Conservation (phyloP, 2,797 vertebrate species). For the Aphelocoma californica region DNA sequence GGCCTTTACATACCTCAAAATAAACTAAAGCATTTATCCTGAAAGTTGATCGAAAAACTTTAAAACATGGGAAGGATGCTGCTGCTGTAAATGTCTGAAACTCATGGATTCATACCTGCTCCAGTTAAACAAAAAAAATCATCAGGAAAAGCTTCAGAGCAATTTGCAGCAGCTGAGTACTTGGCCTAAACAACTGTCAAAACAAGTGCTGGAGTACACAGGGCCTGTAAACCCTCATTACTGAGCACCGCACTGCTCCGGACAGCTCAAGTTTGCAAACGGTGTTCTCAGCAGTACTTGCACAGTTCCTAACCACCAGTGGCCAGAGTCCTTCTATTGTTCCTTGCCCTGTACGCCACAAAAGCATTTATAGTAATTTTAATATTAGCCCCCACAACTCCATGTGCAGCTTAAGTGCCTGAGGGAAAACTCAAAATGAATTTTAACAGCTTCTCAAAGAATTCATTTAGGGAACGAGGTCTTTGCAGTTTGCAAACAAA, state of each 20-base stretch:
- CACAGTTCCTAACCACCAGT: not conserved
- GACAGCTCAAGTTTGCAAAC: not conserved
- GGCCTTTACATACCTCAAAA: not conserved
- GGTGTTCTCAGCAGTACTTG: not conserved
- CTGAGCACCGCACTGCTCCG: not conserved
- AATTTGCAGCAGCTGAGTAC: not conserved
- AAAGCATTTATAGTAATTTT: not conserved
- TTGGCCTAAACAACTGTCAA: not conserved
- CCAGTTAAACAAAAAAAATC: not conserved
- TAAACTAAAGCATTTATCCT: not conserved
- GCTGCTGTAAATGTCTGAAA: not conserved
- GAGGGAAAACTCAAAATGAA: not conserved
- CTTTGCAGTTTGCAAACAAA: not conserved
- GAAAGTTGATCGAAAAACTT: not conserved
- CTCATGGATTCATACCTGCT: not conserved
- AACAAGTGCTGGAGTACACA: not conserved
- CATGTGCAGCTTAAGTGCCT: not conserved
- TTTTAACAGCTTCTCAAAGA: not conserved
- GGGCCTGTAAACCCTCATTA: not conserved
- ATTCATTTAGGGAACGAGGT: not conserved
- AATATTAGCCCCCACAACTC: not conserved
- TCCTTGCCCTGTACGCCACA: not conserved
- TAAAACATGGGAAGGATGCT: not conserved
- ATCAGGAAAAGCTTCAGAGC: not conserved
- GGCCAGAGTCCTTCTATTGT: not conserved